These are phyloP conservation scores for Apodemia duryi DNA, from an alignment of 2,888 invertebrate genomes.

Conservation along the genomic window DNA sequence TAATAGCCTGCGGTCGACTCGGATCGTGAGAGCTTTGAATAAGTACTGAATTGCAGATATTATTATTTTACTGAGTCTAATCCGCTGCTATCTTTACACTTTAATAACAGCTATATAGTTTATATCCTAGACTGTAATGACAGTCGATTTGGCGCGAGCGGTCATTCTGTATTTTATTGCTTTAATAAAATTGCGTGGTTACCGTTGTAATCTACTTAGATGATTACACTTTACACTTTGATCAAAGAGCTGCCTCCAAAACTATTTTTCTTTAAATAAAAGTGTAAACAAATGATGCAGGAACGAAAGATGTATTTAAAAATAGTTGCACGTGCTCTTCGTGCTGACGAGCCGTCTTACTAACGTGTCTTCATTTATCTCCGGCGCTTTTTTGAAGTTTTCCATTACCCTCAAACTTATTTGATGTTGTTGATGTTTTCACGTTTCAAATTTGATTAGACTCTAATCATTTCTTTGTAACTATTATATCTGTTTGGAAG, in stretches of 20 bases:
- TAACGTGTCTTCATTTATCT: conserved; percentile 43
- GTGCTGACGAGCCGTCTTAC: conserved; percentile 42
- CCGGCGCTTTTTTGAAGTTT: conserved; percentile 31
- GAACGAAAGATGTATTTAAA: conserved; percentile 39
- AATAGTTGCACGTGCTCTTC: conserved; percentile 54
- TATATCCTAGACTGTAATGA: conserved; percentile 18
- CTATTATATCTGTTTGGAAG: conserved; percentile 16
- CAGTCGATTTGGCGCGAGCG: conserved; percentile 16
- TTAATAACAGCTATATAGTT: conserved; percentile 19
- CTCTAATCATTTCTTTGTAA: conserved; percentile 25
- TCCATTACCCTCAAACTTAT: conserved; percentile 24
- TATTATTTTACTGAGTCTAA: conserved; percentile 31
- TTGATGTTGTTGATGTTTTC: conserved; percentile 23
- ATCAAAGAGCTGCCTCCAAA: conserved; percentile 30
- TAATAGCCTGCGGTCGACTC: conserved; percentile 46
- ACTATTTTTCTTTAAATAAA: conserved; percentile 25
- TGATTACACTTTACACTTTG: conserved; percentile 25
- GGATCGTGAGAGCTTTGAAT: conserved; percentile 50
- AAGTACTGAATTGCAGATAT: conserved; percentile 41
- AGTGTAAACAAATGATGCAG: conserved; percentile 34
- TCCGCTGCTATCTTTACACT: conserved; percentile 25
- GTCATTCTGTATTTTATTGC: conserved; percentile 16
- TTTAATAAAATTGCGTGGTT: conserved; percentile 5
- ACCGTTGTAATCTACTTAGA: conserved; percentile 16
- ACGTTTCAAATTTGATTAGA: conserved; percentile 29